A percentile compares a stretch with the other conserved stretches of the same genome.
These are phyloP conservation scores for Oxycera nigricornis DNA, from an alignment of 2,888 invertebrate genomes.

Conservation along the genomic window DNA sequence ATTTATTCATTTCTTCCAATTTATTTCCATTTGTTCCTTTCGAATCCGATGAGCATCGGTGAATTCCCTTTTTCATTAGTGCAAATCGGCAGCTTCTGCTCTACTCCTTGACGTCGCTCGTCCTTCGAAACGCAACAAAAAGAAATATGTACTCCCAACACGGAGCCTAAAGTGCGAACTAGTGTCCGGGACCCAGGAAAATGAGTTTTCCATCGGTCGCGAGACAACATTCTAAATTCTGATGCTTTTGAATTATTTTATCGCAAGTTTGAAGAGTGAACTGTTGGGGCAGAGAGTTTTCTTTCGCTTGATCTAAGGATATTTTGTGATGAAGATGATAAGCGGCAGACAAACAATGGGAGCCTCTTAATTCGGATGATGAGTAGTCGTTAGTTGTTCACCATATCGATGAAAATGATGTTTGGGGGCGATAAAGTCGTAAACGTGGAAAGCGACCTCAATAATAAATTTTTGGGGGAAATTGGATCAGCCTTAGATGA, in stretches of 20 bases:
- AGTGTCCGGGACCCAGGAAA: background rate
- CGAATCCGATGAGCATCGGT: conserved; percentile 36
- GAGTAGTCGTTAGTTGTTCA: background rate
- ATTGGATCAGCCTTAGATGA: conserved; percentile 18
- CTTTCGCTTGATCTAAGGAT: conserved; percentile 1
- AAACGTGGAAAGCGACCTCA: conserved; percentile 17
- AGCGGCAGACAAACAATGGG: background rate
- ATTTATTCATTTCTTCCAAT: conserved; percentile 40
- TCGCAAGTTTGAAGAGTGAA: background rate
- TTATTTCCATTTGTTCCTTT: conserved; percentile 40
- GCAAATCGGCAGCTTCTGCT: conserved; percentile 23
- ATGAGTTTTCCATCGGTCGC: background rate
- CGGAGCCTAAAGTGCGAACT: background rate
- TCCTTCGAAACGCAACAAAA: background rate
- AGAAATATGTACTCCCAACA: background rate
- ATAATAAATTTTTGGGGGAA: conserved; percentile 32
- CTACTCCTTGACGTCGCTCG: background rate
- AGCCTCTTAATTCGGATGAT: background rate
- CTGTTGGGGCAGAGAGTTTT: background rate
- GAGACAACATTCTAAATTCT: conserved; percentile 6
- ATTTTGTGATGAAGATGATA: background rate
- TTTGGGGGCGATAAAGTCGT: conserved; percentile 13
- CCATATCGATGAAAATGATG: conserved; percentile 22
- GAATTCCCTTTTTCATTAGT: conserved; percentile 39
- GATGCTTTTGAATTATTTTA: background rate